Evolutionary conservation across 2,797 vertebrate species (phyloP), one percentile per base, ranked within the genome.

Genomic region (Falco berigora): DNA sequence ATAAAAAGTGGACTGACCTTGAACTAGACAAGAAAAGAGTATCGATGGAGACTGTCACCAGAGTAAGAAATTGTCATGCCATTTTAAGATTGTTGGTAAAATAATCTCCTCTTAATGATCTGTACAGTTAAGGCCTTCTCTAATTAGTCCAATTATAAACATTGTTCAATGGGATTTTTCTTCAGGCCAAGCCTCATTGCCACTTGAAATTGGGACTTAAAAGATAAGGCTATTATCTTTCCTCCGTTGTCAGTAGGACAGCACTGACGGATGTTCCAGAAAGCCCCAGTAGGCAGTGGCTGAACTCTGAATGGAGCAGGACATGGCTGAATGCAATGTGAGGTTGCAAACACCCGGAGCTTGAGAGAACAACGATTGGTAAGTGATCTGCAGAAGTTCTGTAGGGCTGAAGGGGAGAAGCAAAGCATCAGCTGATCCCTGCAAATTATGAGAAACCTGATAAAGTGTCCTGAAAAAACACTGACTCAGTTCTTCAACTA

Each of bases 111-210:
- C 8, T 14, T 91, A 91, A 93, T 76, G 63, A 94, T 62, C 79
- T 87, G 77, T 68, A 77, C 47, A 93, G 38, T 87, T 85, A 88
- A 61, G 92, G 47, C 32, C n/a, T 61, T 46, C 73, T 61, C 36
- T 93, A 93, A 73, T 93, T 94, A 93, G 69, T 58, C 50, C 49
- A 94, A 86, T 79, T 95, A 92, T 81, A 96, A 94, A 62, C 67
- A 91, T 77, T 7, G 34, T 67, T 71, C 46, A 55, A 17, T 53
- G 42, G 38, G 84, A 56, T 75, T 74, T 89, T 91, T 61, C 62
- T 96, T 95, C 92, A 76, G 88, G 91, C 73, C 55, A 97, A 94
- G 88, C 46, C 34, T 92, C 53, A 90, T 25, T 93, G 81, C 47
- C 85, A 89, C 56, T 92, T 91, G 38, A 88, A 95, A 94, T 89